Evolutionary conservation across 2,113 vertebrate genomes (phyloP), one percentile per base, ranked within the genome.

Genomic region (Lophius piscatorius): DNA sequence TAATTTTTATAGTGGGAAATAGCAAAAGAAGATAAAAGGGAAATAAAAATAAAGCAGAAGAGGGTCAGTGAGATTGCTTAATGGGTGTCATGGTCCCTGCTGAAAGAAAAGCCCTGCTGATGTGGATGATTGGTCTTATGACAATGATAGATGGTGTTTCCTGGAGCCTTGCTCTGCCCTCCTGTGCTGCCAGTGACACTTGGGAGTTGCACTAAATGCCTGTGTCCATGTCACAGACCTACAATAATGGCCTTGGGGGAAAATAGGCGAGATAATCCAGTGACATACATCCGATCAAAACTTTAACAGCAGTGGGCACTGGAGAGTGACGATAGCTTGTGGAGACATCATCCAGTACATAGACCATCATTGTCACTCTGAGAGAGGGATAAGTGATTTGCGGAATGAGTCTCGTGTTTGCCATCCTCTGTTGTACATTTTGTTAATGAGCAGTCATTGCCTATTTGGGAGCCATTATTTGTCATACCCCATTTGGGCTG

Each of bases 91-190:
- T 28, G 60, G 70, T 72, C 56, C 52, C 78, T 60, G 80, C 74
- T 64, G 82, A 75, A 81, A 81, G 81, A 79, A 88, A 80, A 63
- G 67, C 66, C 57, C 70, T 41, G 70, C 77, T 75, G 83, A 83
- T 81, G 64, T 72, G 86, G 86, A 87, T 87, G 88, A 85, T 78
- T 84, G 81, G 77, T 46, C 76, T 71, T 68, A 60, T 84, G 89
- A 88, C 88, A 88, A 82, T 89, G 87, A 90, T 88, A 83, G 79
- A 91, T 86, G 74, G 80, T 82, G 76, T 74, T 82, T 86, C 81
- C 68, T 63, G 79, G 79, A 81, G 89, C 81, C 71, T 83, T 70
- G 58, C 70, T 17, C 60, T 50, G 67, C 80, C 72, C 81, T 78
- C 73, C 81, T 77, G 87, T 67, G 75, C 81, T 79, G 76, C 79